phyloP scores from a whole-genome alignment of 1,140 invertebrate species.

The Achatina immaculata region DNA sequence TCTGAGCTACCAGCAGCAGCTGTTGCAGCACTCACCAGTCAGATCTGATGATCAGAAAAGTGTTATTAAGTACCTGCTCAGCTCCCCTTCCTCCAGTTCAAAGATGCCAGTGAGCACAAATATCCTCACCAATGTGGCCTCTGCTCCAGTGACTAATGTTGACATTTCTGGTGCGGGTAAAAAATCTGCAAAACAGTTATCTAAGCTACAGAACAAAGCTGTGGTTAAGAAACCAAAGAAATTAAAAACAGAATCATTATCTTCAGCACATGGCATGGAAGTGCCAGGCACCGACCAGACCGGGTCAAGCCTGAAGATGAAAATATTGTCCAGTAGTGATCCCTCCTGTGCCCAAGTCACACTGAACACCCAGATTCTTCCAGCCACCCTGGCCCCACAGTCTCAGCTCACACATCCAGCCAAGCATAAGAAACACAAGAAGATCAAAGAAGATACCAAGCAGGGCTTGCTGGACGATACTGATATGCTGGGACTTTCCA shows the following conservation, averaged over 20 bases:
- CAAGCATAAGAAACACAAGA: conserved; percentile 7
- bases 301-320: conserved; percentile 30
- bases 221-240: conserved; percentile 1
- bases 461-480: neutral
- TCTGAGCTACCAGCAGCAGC: neutral
- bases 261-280: neutral
- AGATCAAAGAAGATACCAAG: neutral
- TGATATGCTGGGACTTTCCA: neutral
- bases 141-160: conserved; percentile 20
- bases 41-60: conserved; percentile 38
- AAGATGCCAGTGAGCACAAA: conserved; percentile 44
- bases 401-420: too few relatives aligned
- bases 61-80: conserved; percentile 60
- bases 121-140: conserved; percentile 36
- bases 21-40: conserved; percentile 40
- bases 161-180: neutral
- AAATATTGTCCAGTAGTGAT: conserved; percentile 26
- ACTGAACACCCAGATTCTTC: neutral
- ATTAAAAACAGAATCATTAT: neutral
- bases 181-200: neutral
- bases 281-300: neutral
- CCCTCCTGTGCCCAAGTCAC: conserved; percentile 20
- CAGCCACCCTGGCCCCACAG: too few relatives aligned
- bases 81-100: conserved; percentile 51
- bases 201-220: conserved; percentile 34